Conservation (phyloP, 2,888 invertebrate genomes). For the Rhynchonema sp. region DNA sequence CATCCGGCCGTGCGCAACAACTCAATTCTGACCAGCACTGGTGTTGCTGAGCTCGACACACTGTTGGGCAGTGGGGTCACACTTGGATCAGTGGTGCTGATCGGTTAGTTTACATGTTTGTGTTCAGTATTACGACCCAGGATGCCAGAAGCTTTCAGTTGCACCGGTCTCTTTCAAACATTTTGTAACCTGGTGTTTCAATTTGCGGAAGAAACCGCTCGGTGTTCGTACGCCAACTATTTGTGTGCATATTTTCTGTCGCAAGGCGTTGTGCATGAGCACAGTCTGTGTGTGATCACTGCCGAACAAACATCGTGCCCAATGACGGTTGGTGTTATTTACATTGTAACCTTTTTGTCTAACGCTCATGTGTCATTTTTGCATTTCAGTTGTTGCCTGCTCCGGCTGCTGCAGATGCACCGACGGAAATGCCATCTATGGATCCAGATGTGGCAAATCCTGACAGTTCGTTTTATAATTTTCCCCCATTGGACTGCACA, state of each 20-base stretch:
- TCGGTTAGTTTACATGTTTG: not conserved
- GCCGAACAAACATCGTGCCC: not conserved
- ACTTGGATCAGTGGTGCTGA: not conserved
- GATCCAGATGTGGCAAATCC: not conserved
- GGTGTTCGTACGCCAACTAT: not conserved
- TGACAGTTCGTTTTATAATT: not conserved
- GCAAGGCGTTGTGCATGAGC: not conserved
- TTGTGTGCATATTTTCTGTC: not conserved
- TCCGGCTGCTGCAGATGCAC: not conserved
- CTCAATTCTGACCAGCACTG: not conserved
- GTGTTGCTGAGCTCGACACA: not conserved
- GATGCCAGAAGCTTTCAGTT: not conserved
- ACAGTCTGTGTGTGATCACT: not conserved
- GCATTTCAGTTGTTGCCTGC: not conserved
- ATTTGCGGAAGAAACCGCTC: not conserved
- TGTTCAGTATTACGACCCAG: not conserved
- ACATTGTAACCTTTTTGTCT: not conserved
- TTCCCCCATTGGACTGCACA: too few species aligned
- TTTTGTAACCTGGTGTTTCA: not conserved
- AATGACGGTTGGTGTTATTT: not conserved
- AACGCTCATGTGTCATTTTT: not conserved
- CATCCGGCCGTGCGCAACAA: not conserved
- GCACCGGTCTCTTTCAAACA: not conserved
- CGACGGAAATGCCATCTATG: not conserved
- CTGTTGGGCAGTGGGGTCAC: not conserved